phyloP scores from a whole-genome alignment of 2,888 invertebrate species.

The Plusia festucae region DNA sequence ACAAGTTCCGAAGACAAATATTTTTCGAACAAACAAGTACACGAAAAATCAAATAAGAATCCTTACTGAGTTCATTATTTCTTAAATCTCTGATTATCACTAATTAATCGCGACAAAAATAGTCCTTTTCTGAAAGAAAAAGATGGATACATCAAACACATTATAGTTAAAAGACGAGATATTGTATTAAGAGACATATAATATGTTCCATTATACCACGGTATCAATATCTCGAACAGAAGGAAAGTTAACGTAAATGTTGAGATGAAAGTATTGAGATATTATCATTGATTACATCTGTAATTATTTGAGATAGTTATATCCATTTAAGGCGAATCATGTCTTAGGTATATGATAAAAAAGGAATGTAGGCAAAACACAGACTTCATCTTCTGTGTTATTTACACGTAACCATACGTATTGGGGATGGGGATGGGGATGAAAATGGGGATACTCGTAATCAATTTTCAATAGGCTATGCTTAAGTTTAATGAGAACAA shows the following conservation, averaged over 20 bases:
- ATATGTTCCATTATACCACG: slow-evolving; percentile 18
- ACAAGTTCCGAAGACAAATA: too few species aligned
- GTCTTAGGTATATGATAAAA: too few species aligned
- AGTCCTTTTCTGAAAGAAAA: not conserved
- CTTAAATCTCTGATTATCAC: not conserved
- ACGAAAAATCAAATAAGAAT: too few species aligned
- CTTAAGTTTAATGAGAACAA: too few species aligned
- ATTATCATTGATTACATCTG: slow-evolving; percentile 35
- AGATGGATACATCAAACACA: not conserved
- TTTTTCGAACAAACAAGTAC: too few species aligned
- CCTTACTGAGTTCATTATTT: too few species aligned
- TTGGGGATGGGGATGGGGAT: too few species aligned
- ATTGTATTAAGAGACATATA: slow-evolving; percentile 22
- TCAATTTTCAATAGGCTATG: too few species aligned
- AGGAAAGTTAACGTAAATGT: slow-evolving; percentile 38
- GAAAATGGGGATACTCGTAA: too few species aligned
- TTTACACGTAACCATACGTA: too few species aligned
- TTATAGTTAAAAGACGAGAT: not conserved
- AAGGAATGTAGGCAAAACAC: too few species aligned
- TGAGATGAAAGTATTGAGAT: slow-evolving; percentile 17
- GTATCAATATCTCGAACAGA: slow-evolving; percentile 13
- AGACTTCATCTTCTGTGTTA: too few species aligned
- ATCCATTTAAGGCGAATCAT: slow-evolving; percentile 12
- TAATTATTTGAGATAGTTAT: slow-evolving; percentile 35
- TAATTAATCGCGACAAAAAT: slow-evolving; percentile 1